Evolutionary conservation across 2,113 vertebrate species (phyloP).

Genomic region (Serranochromis macrocephalus): DNA sequence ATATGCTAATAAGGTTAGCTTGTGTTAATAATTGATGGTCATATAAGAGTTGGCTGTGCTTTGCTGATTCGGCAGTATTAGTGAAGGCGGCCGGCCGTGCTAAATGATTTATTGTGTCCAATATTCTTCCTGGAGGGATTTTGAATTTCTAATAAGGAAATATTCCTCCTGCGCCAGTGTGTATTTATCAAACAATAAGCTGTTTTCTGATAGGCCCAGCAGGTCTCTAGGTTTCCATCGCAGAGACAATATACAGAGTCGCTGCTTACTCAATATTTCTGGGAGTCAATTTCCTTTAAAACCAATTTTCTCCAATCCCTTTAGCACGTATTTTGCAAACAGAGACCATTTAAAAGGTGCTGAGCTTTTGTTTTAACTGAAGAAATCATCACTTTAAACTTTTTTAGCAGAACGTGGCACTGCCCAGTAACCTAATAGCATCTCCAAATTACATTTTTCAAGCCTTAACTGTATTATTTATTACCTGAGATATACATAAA

Average conservation of each 20-base stretch:
- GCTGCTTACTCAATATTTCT: slow-evolving; percentile 53
- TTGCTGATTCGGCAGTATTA: slow-evolving; percentile 68
- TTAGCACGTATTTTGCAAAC: slow-evolving; percentile 24
- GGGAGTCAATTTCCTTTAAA: slow-evolving; percentile 55
- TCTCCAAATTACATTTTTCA: neutral
- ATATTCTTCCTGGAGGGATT: slow-evolving; percentile 60
- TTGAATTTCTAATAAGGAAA: slow-evolving; percentile 68
- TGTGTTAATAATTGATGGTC: slow-evolving; percentile 72
- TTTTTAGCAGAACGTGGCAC: neutral
- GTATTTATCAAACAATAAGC: slow-evolving; percentile 50
- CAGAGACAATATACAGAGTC: slow-evolving; percentile 15
- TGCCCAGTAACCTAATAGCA: neutral
- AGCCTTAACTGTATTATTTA: neutral
- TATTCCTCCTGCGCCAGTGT: slow-evolving; percentile 52
- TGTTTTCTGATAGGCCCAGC: slow-evolving; percentile 41
- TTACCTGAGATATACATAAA: neutral
- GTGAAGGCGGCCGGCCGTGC: slow-evolving; percentile 28
- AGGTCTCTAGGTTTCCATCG: slow-evolving; percentile 29
- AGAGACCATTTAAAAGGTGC: slow-evolving; percentile 40
- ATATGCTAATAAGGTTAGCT: slow-evolving; percentile 62
- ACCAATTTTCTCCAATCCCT: slow-evolving; percentile 40
- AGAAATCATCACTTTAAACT: neutral
- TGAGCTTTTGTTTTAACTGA: slow-evolving; percentile 30
- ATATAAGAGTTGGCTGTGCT: slow-evolving; percentile 53
- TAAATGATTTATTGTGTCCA: slow-evolving; percentile 71